Base-by-base conservation (phyloP, 92 coral and sea anemone species). In the Epizoanthus stellaris region DNA sequence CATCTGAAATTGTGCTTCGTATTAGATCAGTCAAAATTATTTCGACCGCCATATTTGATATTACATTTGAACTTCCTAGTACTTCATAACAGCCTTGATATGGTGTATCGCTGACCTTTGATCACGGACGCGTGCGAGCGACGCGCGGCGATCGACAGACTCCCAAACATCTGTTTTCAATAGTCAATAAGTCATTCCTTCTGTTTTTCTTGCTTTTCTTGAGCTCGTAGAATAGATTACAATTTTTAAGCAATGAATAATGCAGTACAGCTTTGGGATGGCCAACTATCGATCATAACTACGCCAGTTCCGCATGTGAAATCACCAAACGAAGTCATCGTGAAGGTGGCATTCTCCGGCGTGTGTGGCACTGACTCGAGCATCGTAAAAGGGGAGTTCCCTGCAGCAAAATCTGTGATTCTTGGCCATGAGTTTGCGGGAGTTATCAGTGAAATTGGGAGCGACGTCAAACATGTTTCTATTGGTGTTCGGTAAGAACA, bases 381-480 rank as follows among this genome's bases (percentile, higher is more conserved):
- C 76, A 89, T 96, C 38, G 75, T 96, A 11, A 91, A 89, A 0
- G 98, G 95, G 23, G 98, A 96, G 62, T 82, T 96, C 39, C 99
- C 98, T 19, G 88, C 94, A 5, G 90, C 98, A 2, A 93, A 95
- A 66, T 90, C 96, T 20, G 98, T 96, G 6, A 94, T 94, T 42
- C 93, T 93, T 16, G 99, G 99, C 16, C 99, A 96, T 30, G 99
- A 96, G 54, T 94, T 96, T 72, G 88, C 98, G 61, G 99, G 99
- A 13, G 99, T 96, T 52, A 95, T 96, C 4, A 94, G 94, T 73
- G 99, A 96, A 82, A 73, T 96, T 64, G 99, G 99, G 6, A 71
- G 93, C 75, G 97, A 93, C 0, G 99, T 96, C 45, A 92, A 85
- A 75, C 90, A 91, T 61, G 90, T 95, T 80, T 91, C 98, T 38